Conservation (phyloP, 2,888 invertebrate genomes). For the Polyommatus iphigenia region DNA sequence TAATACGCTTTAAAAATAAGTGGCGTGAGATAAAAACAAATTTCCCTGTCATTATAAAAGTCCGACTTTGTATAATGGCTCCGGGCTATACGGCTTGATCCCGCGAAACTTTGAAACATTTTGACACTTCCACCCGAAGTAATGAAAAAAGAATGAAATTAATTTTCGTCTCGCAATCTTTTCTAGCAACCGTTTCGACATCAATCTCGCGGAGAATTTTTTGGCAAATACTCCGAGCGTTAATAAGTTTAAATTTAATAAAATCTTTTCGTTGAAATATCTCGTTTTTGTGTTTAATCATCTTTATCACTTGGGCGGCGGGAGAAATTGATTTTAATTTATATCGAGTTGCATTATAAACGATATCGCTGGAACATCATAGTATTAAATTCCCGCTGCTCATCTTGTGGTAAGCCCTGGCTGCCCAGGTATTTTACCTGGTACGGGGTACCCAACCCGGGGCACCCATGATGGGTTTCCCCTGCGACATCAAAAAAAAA, state of each 20-base stretch:
- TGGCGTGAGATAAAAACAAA: background rate
- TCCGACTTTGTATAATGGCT: background rate
- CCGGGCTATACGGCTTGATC: conserved; percentile 4
- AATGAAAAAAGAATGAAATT: conserved; percentile 11
- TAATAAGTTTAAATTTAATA: background rate
- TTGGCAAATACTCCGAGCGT: background rate
- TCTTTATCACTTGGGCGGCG: background rate
- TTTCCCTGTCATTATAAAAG: background rate
- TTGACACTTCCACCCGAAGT: conserved; percentile 20
- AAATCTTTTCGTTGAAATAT: background rate
- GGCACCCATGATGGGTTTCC: too few relatives aligned
- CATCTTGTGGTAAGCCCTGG: background rate
- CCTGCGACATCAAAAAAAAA: too few relatives aligned
- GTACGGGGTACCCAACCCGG: too few relatives aligned
- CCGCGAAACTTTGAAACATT: conserved; percentile 14
- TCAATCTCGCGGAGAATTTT: background rate
- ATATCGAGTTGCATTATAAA: background rate
- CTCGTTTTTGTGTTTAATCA: background rate
- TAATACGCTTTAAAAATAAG: background rate
- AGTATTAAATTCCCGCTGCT: background rate
- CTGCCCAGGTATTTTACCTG: background rate
- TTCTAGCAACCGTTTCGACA: background rate
- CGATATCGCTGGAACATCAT: background rate
- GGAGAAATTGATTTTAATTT: background rate
- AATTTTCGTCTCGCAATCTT: conserved; percentile 14